These are phyloP conservation scores for Pygocentrus nattereri DNA, from an alignment of 2,797 vertebrate species.

Conservation along the genomic window DNA sequence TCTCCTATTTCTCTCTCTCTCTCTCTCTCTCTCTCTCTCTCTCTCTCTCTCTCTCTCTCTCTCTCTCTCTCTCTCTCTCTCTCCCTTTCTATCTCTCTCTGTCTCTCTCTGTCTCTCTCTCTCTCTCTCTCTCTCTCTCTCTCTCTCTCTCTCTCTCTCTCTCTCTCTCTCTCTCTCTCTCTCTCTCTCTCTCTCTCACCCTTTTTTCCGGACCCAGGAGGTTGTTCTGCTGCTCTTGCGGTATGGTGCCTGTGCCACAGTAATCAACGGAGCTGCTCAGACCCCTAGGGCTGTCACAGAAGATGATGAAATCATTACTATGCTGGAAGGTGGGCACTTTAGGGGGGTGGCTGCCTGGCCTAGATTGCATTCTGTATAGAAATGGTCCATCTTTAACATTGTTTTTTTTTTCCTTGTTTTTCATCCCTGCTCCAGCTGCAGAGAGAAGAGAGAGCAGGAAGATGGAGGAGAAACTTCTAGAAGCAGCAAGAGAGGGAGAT, in stretches of 20 bases:
- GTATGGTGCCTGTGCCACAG: slow-evolving; percentile 81
- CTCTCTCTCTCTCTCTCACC: background rate
- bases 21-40: background rate
- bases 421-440: slow-evolving; percentile 78
- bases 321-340: slow-evolving; percentile 89
- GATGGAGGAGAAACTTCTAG: slow-evolving; percentile 85
- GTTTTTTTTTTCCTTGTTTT: background rate
- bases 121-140: slow-evolving; percentile 39
- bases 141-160: background rate
- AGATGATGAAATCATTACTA: slow-evolving; percentile 90
- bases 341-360: slow-evolving; percentile 25
- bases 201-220: slow-evolving; percentile 76
- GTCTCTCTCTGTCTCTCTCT: slow-evolving; percentile 58
- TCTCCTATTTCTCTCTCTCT: background rate
- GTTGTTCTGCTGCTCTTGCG: slow-evolving; percentile 90
- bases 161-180: background rate
- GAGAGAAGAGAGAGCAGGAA: slow-evolving; percentile 88
- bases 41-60: background rate
- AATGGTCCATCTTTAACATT: background rate
- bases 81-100: background rate
- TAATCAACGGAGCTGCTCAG: slow-evolving; percentile 90
- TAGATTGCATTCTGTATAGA: slow-evolving; percentile 52
- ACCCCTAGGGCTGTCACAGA: slow-evolving; percentile 90
- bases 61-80: background rate
- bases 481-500: slow-evolving; percentile 88